These are phyloP conservation scores for Acrocephalus scirpaceus DNA, from an alignment of 2,797 vertebrate genomes.

Conservation along the genomic window DNA sequence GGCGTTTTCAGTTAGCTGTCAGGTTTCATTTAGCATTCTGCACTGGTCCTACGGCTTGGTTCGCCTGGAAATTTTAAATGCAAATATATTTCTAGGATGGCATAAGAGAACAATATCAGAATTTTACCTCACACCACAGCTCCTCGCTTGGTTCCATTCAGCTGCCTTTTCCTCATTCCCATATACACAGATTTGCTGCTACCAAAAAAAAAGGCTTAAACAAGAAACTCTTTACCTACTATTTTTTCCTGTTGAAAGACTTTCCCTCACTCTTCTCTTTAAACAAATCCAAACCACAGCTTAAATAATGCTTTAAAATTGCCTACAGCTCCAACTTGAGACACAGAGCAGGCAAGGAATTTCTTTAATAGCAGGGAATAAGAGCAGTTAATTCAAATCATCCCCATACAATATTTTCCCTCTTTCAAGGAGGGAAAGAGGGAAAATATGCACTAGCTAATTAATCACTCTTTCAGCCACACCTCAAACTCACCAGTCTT, in stretches of 20 bases:
- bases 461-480: not conserved
- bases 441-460: not conserved
- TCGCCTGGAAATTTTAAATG: slow-evolving; percentile 29
- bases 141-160: fast-evolving
- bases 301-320: not conserved
- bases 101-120: not conserved
- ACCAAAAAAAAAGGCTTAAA: not conserved
- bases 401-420: not conserved
- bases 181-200: not conserved
- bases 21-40: slow-evolving; percentile 35
- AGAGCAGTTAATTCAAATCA: not conserved
- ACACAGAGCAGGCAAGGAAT: not conserved
- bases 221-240: not conserved
- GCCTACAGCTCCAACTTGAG: not conserved
- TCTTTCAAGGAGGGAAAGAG: too few species aligned
- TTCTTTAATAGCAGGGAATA: not conserved
- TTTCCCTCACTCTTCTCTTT: not conserved
- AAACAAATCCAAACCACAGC: not conserved
- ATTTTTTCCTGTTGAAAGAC: not conserved
- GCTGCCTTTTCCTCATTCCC: not conserved
- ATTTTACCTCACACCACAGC: not conserved
- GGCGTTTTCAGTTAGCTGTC: not conserved
- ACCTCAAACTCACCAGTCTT: not conserved
- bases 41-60: not conserved
- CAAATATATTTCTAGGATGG: slow-evolving; percentile 8